Percentiles rank a stretch among this genome's conserved stretches.
These are phyloP conservation scores for Cherax destructor DNA, from an alignment of 1,140 invertebrate species.

Conservation along the genomic window DNA sequence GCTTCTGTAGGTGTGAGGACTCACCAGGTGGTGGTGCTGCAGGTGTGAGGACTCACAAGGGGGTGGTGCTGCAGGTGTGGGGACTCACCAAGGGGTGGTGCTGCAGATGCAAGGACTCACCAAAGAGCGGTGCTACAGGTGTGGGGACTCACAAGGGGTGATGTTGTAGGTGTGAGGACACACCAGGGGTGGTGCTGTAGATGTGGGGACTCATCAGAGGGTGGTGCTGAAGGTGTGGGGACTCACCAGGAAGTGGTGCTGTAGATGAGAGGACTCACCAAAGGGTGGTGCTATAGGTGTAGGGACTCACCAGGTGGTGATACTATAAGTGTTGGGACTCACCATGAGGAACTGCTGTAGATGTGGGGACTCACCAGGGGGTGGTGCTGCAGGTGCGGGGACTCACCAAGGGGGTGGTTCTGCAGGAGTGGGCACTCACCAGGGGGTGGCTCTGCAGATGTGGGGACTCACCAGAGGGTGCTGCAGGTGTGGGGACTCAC, in stretches of 20 bases:
- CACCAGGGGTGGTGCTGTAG: constrained; percentile 71
- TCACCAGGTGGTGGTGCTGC: no score
- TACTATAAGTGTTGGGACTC: neutral
- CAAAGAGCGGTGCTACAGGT: neutral
- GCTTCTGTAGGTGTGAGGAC: no score
- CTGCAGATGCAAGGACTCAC: no score
- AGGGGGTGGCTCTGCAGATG: neutral
- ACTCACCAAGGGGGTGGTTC: neutral
- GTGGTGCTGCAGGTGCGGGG: neutral
- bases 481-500: neutral
- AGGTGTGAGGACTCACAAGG: no score
- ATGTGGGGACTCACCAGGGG: constrained; percentile 70
- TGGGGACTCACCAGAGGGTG: neutral
- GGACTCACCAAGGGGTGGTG: no score
- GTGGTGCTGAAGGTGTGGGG: neutral
- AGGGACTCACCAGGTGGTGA: neutral
- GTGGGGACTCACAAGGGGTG: neutral
- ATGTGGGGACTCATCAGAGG: neutral
- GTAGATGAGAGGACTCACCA: constrained; percentile 8
- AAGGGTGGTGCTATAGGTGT: constrained; percentile 17
- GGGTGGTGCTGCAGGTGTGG: no score
- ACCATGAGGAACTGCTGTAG: constrained; percentile 21
- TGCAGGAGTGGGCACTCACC: neutral
- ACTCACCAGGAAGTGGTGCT: constrained; percentile 75
- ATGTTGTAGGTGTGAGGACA: neutral